A percentile compares a stretch with the other conserved stretches of the same genome.
Evolutionary conservation across 2,888 invertebrate genomes (phyloP).

Genomic region (Pyrochroa serraticornis): DNA sequence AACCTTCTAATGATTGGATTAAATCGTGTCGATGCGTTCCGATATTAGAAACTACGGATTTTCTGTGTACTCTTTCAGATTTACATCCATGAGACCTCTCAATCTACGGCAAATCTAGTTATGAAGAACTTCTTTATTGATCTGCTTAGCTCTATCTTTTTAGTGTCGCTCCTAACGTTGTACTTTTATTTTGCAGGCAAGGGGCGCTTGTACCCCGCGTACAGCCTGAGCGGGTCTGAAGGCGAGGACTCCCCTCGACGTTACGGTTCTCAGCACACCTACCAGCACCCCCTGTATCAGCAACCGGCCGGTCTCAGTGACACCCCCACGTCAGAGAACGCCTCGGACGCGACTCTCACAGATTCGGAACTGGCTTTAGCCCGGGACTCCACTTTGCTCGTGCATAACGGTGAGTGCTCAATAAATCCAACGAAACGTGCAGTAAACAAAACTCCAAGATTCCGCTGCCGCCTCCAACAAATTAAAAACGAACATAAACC

Average conservation of each 20-base stretch:
- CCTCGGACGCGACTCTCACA: conserved; percentile 82
- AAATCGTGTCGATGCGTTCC: no score
- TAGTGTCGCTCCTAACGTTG: not conserved
- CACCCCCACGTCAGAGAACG: conserved; percentile 84
- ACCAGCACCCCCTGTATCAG: conserved; percentile 61
- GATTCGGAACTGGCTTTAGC: conserved; percentile 84
- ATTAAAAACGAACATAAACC: not conserved
- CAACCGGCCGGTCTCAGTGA: conserved; percentile 69
- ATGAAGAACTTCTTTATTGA: not conserved
- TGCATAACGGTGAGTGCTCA: conserved; percentile 78
- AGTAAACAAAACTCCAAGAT: not conserved
- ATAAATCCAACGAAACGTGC: not conserved
- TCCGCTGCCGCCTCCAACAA: no score
- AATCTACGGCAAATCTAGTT: not conserved
- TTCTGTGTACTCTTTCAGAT: no score
- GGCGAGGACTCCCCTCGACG: conserved; percentile 70
- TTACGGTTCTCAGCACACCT: conserved; percentile 62
- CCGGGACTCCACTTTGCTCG: conserved; percentile 79
- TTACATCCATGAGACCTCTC: no score
- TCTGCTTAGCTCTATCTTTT: not conserved
- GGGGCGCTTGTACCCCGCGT: conserved; percentile 82
- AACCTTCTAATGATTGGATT: no score
- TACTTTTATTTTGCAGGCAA: conserved; percentile 64
- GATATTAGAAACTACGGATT: no score
- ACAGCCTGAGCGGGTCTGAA: conserved; percentile 79